Base-by-base conservation (phyloP, 2,888 invertebrate genomes). In the Phasia obesa region DNA sequence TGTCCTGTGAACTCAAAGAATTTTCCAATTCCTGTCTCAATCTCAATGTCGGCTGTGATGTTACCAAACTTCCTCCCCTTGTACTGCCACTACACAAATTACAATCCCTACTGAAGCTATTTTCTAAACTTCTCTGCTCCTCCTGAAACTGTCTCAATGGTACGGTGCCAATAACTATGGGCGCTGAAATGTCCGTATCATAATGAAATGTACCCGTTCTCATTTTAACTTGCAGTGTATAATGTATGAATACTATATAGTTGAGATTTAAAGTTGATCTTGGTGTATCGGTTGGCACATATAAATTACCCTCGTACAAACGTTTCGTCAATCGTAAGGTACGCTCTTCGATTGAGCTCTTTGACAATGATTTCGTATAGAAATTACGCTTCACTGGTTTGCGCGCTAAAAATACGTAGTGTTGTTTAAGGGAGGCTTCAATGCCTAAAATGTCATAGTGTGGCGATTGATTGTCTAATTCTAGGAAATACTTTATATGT, bases 401-500 rank as follows among this genome's bases (percentile, higher is more conserved):
- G 11, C 89, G 88, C 5, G 89, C 88, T 49, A 90, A 86, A 60
- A 89, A 89, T 1, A 89, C 88, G 35, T 87, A 89, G 62, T 89
- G 90, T 71, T 89, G 89, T 74, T 87, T 88, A 0, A 89, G 86
- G 11, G 88, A 85, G 4, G 87, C 89, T 83, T 89, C 89, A n/a
- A 89, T 71, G 44, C 87, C 87, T 17, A 80, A 25, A 21, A 89
- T 86, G 70, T 89, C 89, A 62, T 89, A 89, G 71, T 89, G 89
- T 5, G 90, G 89, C 57, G 89, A 89, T 62, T 89, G 89, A 91
- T 96, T 96, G 86, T 95, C 95, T 53, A 95, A 92, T 87, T 95
- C 94, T 15, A 95, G 91, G 57, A 93, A 92, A 17, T 95, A 91
- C 0, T 94, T 94, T 84, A 96, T 94, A 55, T 93, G 92, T 91